Percentiles rank a stretch among this genome's conserved stretches.
Conservation (phyloP, 2,797 vertebrate genomes). For the Buphagus erythrorhynchus region DNA sequence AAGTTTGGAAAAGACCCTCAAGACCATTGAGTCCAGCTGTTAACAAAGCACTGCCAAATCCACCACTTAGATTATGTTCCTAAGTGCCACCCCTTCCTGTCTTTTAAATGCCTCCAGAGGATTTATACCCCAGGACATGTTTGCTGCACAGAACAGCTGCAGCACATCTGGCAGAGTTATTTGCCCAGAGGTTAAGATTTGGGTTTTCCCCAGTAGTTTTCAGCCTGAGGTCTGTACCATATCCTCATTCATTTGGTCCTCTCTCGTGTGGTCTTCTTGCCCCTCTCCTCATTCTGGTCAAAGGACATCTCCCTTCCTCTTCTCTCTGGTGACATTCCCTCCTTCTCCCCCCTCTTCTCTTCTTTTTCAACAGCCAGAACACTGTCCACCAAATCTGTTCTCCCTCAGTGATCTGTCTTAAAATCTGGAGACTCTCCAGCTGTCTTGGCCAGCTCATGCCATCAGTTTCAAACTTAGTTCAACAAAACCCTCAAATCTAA, state of each 20-base stretch:
- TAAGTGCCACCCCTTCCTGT: background rate
- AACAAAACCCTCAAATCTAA: background rate
- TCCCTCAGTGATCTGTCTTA: background rate
- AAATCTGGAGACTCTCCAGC: background rate
- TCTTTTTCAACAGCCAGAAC: background rate
- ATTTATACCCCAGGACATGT: background rate
- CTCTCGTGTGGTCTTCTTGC: background rate
- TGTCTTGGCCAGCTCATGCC: background rate
- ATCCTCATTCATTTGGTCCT: background rate
- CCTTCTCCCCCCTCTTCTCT: background rate
- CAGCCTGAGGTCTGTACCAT: background rate
- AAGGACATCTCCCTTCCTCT: background rate
- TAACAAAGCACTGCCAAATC: background rate
- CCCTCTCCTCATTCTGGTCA: background rate
- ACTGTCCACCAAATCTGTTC: background rate
- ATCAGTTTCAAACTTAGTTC: background rate
- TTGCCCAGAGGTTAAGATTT: background rate
- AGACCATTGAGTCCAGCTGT: rapidly evolving
- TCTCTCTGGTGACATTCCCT: background rate
- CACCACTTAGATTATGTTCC: background rate
- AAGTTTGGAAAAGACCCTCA: background rate
- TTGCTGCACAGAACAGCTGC: background rate
- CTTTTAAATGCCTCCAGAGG: background rate
- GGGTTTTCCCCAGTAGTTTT: background rate
- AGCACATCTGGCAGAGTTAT: background rate